These are phyloP conservation scores for Helicoverpa armigera DNA, from an alignment of 1,140 invertebrate species.

Conservation along the genomic window DNA sequence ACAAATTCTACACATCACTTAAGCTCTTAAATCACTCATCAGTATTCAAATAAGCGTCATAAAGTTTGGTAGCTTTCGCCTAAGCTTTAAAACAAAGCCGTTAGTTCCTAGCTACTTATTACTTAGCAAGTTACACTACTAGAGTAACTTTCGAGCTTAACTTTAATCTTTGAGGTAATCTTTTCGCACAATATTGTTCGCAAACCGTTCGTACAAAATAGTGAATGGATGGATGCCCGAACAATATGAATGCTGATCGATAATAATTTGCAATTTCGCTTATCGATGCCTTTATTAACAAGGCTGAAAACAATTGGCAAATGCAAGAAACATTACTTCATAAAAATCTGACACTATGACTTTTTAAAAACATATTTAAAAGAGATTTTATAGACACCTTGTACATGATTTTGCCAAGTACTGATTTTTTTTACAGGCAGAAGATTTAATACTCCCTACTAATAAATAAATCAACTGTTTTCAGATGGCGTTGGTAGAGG, in stretches of 20 bases:
- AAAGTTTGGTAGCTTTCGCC: background rate
- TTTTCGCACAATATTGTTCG: slow-evolving; percentile 5
- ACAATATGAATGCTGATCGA: background rate
- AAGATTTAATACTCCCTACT: background rate
- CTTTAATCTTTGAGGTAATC: slow-evolving; percentile 8
- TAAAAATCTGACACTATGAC: no score
- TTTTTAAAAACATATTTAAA: no score
- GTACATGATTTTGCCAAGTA: no score
- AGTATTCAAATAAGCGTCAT: background rate
- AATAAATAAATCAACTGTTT: slow-evolving; percentile 45
- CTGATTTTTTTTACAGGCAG: no score
- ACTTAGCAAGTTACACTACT: background rate
- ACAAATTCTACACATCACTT: no score
- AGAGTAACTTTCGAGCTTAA: slow-evolving; percentile 6
- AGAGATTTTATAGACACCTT: no score
- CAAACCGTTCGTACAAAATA: background rate
- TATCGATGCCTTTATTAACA: no score
- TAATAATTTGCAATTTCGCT: no score
- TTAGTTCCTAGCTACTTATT: background rate
- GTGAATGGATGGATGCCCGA: background rate
- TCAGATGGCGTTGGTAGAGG: slow-evolving; percentile 81
- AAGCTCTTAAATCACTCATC: background rate
- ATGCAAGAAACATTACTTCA: no score
- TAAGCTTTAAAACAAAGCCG: background rate
- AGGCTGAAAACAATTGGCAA: no score